Evolutionary conservation across 2,888 invertebrate species (phyloP).

Genomic region (Copidosoma aretas): DNA sequence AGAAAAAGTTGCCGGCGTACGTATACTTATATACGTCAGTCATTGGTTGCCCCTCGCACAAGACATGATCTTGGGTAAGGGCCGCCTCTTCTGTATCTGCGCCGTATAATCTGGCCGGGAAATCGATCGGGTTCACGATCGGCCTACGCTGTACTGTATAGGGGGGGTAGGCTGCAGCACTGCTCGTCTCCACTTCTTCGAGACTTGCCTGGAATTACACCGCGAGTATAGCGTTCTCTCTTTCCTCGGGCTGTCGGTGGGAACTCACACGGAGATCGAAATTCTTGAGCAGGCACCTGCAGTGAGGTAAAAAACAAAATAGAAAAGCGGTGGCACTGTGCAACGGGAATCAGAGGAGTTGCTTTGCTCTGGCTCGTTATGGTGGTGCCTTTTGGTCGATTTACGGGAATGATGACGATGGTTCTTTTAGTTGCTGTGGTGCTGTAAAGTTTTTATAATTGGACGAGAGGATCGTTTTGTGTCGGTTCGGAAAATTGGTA

Average conservation of each 20-base stretch:
- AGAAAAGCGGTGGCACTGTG: too few species aligned
- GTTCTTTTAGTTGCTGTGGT: not conserved
- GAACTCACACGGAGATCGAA: not conserved
- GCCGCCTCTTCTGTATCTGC: slow-evolving; percentile 5
- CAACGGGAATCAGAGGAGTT: too few species aligned
- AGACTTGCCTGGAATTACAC: slow-evolving; percentile 12
- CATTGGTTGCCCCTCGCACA: not conserved
- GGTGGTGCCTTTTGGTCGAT: slow-evolving; percentile 24
- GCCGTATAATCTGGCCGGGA: slow-evolving; percentile 27
- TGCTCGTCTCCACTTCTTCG: slow-evolving; percentile 5
- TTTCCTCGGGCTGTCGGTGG: not conserved
- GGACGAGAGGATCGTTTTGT: not conserved
- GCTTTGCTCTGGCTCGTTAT: too few species aligned
- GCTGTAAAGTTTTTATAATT: not conserved
- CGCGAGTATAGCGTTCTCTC: too few species aligned
- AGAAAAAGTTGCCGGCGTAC: slow-evolving; percentile 2
- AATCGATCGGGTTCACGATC: slow-evolving; percentile 31
- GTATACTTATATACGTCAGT: too few species aligned
- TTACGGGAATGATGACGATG: slow-evolving; percentile 17
- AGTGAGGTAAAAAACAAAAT: slow-evolving; percentile 9
- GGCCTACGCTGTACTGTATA: not conserved
- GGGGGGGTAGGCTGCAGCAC: not conserved
- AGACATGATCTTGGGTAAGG: too few species aligned
- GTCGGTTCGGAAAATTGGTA: not conserved
- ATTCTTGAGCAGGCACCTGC: not conserved